Percentiles rank a stretch among this genome's conserved stretches.
phyloP scores from a whole-genome alignment of 1,140 invertebrate species.

The Coptotermes formosanus region DNA sequence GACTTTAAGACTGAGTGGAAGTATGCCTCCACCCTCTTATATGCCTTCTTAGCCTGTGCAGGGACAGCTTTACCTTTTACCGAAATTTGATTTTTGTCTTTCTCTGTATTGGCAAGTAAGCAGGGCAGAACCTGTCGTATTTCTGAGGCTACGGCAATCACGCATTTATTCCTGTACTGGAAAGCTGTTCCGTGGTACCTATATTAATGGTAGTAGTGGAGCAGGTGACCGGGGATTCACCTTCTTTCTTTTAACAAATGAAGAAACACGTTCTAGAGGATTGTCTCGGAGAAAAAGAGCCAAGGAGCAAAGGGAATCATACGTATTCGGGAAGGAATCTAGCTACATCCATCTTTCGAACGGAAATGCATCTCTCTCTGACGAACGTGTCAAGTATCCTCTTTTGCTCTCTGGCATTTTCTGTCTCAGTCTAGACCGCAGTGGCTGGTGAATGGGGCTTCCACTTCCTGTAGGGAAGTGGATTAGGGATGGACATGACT shows the following conservation, averaged over 20 bases:
- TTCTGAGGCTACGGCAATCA: too few species aligned
- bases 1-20: too few species aligned
- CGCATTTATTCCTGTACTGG: background rate
- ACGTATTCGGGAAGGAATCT: background rate
- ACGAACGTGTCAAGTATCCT: background rate
- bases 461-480: background rate
- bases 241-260: background rate
- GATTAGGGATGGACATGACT: slow-evolving; percentile 18
- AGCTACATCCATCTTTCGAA: background rate
- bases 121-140: background rate
- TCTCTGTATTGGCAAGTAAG: background rate
- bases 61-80: background rate
- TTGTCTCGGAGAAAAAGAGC: background rate
- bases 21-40: too few species aligned
- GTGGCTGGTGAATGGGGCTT: background rate
- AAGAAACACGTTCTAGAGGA: background rate
- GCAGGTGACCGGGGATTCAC: background rate
- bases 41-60: too few species aligned
- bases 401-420: background rate
- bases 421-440: background rate
- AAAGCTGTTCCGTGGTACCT: background rate
- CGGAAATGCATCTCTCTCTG: background rate
- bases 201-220: background rate
- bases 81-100: background rate
- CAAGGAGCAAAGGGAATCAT: background rate